phyloP scores from a whole-genome alignment of 2,113 vertebrate genomes.

The Pampusana beccarii region DNA sequence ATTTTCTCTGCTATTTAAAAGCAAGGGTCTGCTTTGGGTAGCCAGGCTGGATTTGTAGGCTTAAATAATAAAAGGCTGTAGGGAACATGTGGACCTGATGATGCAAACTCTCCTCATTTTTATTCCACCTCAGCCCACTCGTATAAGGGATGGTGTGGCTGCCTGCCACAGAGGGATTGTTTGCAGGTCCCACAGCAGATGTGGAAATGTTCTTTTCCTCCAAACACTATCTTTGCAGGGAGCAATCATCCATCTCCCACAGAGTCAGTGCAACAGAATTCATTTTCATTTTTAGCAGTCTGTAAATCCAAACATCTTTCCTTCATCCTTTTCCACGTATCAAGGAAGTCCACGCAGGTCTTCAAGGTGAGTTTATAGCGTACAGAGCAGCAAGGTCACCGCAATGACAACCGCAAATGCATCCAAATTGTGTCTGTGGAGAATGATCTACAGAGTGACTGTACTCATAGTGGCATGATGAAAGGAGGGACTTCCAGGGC shows the following conservation, averaged over 20 bases:
- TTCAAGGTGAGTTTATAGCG: background rate
- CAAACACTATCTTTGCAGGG: background rate
- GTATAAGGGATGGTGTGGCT: background rate
- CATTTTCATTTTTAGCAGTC: background rate
- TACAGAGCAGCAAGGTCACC: background rate
- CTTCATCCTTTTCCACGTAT: background rate
- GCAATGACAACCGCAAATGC: background rate
- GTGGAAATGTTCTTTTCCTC: background rate
- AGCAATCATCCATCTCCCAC: background rate
- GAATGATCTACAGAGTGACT: background rate
- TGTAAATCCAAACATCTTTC: background rate
- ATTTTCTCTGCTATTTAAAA: background rate
- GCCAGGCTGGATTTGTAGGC: background rate
- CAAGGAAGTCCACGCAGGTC: fast-evolving
- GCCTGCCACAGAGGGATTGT: background rate
- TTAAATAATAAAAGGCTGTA: background rate
- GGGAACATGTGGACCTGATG: background rate
- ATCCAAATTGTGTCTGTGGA: background rate
- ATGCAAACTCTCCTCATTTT: background rate
- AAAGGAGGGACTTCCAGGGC: background rate
- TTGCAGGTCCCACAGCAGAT: constrained; percentile 2
- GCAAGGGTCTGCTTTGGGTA: background rate
- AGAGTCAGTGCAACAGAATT: background rate
- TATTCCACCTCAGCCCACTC: background rate
- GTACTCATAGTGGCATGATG: background rate